Conservation (phyloP, 2,113 vertebrate species). For the Eublepharis macularius region DNA sequence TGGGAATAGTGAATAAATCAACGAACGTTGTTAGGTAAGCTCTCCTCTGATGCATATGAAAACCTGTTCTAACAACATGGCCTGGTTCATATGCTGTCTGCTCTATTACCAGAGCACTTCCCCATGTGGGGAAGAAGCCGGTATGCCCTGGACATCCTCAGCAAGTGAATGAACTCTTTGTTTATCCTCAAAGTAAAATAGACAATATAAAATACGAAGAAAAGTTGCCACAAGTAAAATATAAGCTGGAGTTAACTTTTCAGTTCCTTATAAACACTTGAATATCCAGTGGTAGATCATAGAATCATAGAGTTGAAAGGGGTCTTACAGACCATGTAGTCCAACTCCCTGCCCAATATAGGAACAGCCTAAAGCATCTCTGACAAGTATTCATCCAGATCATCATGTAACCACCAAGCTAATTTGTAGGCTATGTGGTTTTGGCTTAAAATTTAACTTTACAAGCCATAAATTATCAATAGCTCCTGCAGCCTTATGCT, state of each 20-base stretch:
- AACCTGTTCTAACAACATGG: not conserved
- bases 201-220: not conserved
- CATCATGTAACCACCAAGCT: not conserved
- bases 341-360: too few relatives aligned
- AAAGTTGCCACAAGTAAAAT: not conserved
- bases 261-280: not conserved
- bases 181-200: not conserved
- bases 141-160: not conserved
- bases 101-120: too few relatives aligned
- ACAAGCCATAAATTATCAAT: not conserved
- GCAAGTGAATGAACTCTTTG: not conserved
- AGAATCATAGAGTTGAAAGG: too few relatives aligned
- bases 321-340: too few relatives aligned
- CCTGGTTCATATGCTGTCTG: not conserved
- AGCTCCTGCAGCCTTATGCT: not conserved
- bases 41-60: not conserved
- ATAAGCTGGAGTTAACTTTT: not conserved
- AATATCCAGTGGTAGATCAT: not conserved
- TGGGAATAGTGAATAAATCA: constrained; percentile 80
- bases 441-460: not conserved
- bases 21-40: constrained; percentile 81
- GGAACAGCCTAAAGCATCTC: too few relatives aligned
- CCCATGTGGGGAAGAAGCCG: not conserved
- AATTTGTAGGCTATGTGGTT: not conserved
- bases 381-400: too few relatives aligned